Evolutionary conservation across 35 echinoderm and acorn worm genomes (phyloP).

Genomic region (Anneissia japonica): DNA sequence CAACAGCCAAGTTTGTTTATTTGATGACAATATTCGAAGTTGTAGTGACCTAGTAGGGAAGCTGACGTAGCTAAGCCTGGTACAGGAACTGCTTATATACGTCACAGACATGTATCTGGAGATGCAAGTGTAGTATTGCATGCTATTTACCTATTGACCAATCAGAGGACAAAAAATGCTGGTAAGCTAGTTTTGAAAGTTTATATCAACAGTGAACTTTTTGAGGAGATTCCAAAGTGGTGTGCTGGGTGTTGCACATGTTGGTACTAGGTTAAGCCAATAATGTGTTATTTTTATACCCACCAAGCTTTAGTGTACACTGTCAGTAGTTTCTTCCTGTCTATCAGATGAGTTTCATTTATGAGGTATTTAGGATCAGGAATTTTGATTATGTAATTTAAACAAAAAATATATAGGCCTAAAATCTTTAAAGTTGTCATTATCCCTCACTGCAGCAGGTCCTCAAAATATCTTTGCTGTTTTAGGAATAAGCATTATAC

Average conservation of each 20-base stretch:
- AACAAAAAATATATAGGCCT: too few relatives aligned
- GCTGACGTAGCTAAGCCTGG: not conserved
- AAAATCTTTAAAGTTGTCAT: too few relatives aligned
- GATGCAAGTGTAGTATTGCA: not conserved
- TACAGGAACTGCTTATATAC: not conserved
- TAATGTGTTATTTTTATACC: too few relatives aligned
- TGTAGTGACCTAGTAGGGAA: not conserved
- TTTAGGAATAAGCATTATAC: too few relatives aligned
- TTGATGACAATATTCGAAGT: not conserved
- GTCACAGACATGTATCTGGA: not conserved
- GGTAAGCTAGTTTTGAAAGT: not conserved
- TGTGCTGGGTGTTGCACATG: too few relatives aligned
- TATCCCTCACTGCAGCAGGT: too few relatives aligned
- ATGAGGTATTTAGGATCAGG: too few relatives aligned
- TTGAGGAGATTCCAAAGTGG: not conserved
- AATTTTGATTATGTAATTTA: too few relatives aligned
- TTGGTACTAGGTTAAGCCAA: not conserved
- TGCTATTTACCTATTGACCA: not conserved
- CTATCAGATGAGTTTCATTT: too few relatives aligned
- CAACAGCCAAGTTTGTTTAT: not conserved
- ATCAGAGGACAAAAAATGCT: not conserved
- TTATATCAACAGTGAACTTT: not conserved
- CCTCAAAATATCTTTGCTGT: too few relatives aligned
- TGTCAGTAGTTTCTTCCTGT: too few relatives aligned
- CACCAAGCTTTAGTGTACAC: too few relatives aligned